These are phyloP conservation scores for Mobula hypostoma DNA, from an alignment of 2,113 vertebrate species.

Conservation along the genomic window DNA sequence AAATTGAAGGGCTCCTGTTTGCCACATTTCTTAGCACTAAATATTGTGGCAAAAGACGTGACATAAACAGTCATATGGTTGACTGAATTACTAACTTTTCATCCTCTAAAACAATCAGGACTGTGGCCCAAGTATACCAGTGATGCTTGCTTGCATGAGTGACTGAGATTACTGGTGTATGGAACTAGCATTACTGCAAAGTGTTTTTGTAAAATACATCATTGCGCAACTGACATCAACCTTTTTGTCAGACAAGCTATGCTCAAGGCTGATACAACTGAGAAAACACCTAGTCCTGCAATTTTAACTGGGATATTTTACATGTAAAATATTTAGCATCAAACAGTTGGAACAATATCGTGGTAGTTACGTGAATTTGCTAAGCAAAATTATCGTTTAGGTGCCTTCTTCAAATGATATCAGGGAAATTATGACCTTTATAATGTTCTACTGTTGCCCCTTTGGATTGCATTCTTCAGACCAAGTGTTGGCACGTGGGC, in stretches of 20 bases:
- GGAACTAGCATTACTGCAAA: not conserved
- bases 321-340: not conserved
- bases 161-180: constrained; percentile 19
- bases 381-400: too few species aligned
- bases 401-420: too few species aligned
- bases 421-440: too few species aligned
- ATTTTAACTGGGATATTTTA: not conserved
- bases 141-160: not conserved
- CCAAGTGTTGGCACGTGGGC: too few species aligned
- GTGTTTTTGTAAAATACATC: not conserved
- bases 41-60: not conserved
- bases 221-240: not conserved
- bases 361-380: not conserved
- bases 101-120: not conserved
- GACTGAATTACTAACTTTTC: not conserved
- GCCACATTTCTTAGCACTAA: not conserved
- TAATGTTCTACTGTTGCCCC: too few species aligned
- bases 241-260: not conserved
- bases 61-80: not conserved
- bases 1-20: not conserved
- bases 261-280: not conserved
- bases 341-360: not conserved
- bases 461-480: not conserved
- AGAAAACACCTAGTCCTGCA: not conserved
- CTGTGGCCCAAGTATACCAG: not conserved